phyloP scores from a whole-genome alignment of 2,888 invertebrate genomes.

The Dione vanillae region DNA sequence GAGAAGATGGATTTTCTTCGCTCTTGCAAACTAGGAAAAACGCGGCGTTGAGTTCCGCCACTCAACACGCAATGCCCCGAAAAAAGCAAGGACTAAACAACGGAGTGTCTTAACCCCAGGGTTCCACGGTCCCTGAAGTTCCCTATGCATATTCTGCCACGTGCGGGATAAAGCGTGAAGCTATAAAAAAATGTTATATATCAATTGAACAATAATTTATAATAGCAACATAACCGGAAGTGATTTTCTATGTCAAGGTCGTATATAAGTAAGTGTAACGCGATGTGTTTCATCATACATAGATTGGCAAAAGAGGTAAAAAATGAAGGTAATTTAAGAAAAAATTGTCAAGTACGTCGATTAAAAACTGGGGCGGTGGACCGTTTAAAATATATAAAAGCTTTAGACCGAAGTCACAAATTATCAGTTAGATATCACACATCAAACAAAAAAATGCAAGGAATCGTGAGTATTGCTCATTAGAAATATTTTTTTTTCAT shows the following conservation, averaged over 20 bases:
- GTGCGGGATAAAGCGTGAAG: no score
- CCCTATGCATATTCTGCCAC: no score
- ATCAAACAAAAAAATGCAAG: conserved; percentile 60
- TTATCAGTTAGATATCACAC: conserved; percentile 64
- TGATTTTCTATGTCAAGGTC: conserved; percentile 4
- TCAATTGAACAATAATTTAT: neutral
- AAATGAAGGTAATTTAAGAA: conserved; percentile 37
- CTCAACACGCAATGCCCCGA: no score
- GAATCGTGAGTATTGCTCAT: conserved; percentile 57
- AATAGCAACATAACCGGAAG: neutral
- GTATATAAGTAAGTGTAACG: neutral
- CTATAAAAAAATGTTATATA: no score
- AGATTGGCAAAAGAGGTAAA: conserved; percentile 28
- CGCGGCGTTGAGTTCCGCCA: no score
- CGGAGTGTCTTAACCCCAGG: no score
- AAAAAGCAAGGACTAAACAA: no score
- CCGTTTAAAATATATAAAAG: conserved; percentile 63
- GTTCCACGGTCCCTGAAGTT: no score
- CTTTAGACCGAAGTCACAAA: conserved; percentile 48
- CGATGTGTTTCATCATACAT: conserved; percentile 8
- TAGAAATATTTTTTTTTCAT: neutral
- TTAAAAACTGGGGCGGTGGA: conserved; percentile 61
- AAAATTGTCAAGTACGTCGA: conserved; percentile 55
- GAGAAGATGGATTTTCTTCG: no score
- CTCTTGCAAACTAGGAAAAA: no score